Conservation (phyloP, 2,113 vertebrate species). For the Amblyornis subalaris region DNA sequence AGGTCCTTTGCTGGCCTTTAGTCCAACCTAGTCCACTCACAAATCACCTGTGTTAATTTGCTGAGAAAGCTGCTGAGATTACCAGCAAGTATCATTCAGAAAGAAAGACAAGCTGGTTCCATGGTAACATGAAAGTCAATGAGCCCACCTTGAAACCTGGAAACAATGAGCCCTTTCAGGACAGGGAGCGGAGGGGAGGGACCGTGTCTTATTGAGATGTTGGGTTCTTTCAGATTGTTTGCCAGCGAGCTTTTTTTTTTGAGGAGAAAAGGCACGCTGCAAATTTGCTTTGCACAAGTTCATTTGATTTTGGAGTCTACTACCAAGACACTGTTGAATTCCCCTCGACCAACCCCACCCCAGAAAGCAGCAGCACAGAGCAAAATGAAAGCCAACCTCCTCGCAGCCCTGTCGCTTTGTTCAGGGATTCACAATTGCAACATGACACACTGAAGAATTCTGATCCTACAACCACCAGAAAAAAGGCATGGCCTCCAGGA, state of each 20-base stretch:
- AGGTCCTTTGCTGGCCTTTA: background rate
- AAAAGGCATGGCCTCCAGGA: background rate
- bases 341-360: background rate
- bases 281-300: conserved; percentile 2
- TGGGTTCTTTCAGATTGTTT: conserved; percentile 30
- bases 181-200: conserved; percentile 13
- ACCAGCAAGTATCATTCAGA: conserved; percentile 59
- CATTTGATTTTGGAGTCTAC: background rate
- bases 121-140: conserved; percentile 67
- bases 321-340: background rate
- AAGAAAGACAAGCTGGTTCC: conserved; percentile 60
- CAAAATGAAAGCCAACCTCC: background rate
- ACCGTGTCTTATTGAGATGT: conserved; percentile 22
- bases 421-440: background rate
- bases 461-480: background rate
- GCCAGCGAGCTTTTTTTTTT: background rate
- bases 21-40: background rate
- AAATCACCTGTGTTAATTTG: conserved; percentile 62
- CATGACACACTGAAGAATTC: background rate
- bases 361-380: background rate
- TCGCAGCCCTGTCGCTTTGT: background rate
- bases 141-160: conserved; percentile 65
- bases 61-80: conserved; percentile 46
- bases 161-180: conserved; percentile 70
- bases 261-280: background rate